Evolutionary conservation across 2,797 vertebrate species (phyloP), one percentile per base, ranked within the genome.

Genomic region (Xenentodon cancila): DNA sequence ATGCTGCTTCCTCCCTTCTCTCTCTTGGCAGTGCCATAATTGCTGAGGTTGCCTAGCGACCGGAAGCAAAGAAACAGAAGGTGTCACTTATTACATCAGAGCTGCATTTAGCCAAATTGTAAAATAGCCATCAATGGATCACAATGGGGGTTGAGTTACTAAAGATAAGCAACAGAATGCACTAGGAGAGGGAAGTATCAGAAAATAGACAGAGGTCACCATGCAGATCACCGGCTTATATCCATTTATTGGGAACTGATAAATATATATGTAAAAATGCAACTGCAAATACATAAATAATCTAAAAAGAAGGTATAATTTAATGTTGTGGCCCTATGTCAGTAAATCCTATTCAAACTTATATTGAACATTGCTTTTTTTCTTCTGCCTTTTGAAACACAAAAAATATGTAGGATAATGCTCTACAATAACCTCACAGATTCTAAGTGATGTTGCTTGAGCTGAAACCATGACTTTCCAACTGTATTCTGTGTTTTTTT

Each of bases 51-150:
- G 92, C 92, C 88, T 92, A 91, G 92, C 88, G 87, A 94, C 92
- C 73, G 81, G 88, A 90, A 88, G 84, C 88, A 89, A 89, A 80
- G 90, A 92, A 90, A 91, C 87, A 85, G 90, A 91, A 90, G 83
- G 89, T 96, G 95, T 98, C 94, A 95, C 88, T 88, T 93, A 93
- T 95, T 95, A 96, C 95, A 95, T 97, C 95, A 96, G 93, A 96
- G 94, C 94, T 92, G 61, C 86, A 96, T 95, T 95, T 96, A 96
- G 95, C 74, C 77, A 94, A 95, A 94, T 93, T 92, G 93, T 90
- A 93, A 95, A 96, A 95, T 94, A 94, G 84, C 81, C 84, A 76
- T 79, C 54, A 68, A 81, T 76, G 92, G 93, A 92, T 91, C 90
- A 92, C 89, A 27, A 25, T 91, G 92, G 92, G 92, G 91, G 88